Conservation (phyloP, 2,113 vertebrate species). For the Cisticola juncidis region DNA sequence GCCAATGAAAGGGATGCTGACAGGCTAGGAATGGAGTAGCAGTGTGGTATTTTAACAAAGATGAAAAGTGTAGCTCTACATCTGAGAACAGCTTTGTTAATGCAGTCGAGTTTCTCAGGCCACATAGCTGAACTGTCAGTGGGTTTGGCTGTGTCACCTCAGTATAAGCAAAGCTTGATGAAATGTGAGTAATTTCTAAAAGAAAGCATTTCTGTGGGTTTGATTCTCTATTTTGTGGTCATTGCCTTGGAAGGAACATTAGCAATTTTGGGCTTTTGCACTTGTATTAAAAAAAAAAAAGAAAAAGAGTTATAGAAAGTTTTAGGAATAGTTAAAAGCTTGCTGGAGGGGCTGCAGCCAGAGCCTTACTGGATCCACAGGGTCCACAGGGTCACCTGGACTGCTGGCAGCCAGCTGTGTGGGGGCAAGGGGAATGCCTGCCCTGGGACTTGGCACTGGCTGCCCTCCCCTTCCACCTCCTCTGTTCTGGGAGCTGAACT, state of each 20-base stretch:
- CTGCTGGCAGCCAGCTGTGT: background rate
- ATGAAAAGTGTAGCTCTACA: conserved; percentile 6
- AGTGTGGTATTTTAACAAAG: conserved; percentile 22
- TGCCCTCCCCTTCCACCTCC: background rate
- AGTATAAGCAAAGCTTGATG: conserved; percentile 52
- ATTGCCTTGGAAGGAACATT: conserved; percentile 22
- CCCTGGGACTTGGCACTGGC: background rate
- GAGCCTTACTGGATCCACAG: background rate
- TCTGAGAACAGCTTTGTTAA: conserved; percentile 30
- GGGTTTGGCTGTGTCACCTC: conserved; percentile 61
- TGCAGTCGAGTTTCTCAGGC: background rate
- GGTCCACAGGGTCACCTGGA: background rate
- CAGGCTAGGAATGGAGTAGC: conserved; percentile 12
- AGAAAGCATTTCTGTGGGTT: conserved; percentile 62
- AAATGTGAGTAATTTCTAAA: conserved; percentile 59
- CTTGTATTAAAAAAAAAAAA: background rate
- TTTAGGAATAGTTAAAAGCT: background rate
- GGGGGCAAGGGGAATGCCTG: background rate
- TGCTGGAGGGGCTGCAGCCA: background rate
- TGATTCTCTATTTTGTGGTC: conserved; percentile 56
- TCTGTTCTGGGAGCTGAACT: accelerated
- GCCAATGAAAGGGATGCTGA: background rate
- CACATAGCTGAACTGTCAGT: conserved; percentile 55
- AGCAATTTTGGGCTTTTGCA: conserved; percentile 45
- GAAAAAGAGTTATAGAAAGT: background rate